These are phyloP conservation scores for Sebastes melanostomus DNA, from an alignment of 2,797 vertebrate genomes.

Conservation along the genomic window DNA sequence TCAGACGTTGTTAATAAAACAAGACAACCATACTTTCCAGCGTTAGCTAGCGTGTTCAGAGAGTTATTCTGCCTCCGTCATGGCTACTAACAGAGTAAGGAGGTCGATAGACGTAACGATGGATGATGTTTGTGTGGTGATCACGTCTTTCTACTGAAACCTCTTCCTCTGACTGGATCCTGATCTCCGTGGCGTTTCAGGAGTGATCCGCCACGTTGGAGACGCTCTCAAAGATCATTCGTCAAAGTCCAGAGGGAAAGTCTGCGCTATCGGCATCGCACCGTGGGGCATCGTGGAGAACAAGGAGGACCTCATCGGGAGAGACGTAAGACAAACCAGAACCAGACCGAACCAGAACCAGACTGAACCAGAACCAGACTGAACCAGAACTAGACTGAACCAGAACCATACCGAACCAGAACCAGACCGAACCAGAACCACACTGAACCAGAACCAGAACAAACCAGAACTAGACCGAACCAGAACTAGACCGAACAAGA, in stretches of 20 bases:
- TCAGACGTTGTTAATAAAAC: too few species aligned
- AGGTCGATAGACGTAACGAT: too few species aligned
- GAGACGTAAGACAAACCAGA: slow-evolving; percentile 85
- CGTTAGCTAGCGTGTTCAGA: too few species aligned
- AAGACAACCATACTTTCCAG: too few species aligned
- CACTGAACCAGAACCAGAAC: accelerated
- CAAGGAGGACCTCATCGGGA: slow-evolving; percentile 93
- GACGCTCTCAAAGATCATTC: slow-evolving; percentile 97
- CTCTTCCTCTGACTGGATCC: neutral
- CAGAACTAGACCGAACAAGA: accelerated
- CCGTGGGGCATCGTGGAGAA: slow-evolving; percentile 98
- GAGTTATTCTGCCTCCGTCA: too few species aligned
- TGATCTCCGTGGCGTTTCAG: slow-evolving; percentile 65
- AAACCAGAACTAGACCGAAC: accelerated
- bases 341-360: too few species aligned
- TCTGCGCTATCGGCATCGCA: slow-evolving; percentile 94
- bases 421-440: accelerated
- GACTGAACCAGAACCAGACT: too few species aligned
- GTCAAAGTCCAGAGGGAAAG: slow-evolving; percentile 95
- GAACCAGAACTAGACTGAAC: too few species aligned
- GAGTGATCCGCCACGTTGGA: slow-evolving; percentile 95
- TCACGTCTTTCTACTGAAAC: neutral
- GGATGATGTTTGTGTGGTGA: neutral
- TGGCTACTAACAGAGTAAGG: too few species aligned
- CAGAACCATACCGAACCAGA: too few species aligned